Conservation (phyloP, 1,140 invertebrate genomes). For the Hylaeus volcanicus region DNA sequence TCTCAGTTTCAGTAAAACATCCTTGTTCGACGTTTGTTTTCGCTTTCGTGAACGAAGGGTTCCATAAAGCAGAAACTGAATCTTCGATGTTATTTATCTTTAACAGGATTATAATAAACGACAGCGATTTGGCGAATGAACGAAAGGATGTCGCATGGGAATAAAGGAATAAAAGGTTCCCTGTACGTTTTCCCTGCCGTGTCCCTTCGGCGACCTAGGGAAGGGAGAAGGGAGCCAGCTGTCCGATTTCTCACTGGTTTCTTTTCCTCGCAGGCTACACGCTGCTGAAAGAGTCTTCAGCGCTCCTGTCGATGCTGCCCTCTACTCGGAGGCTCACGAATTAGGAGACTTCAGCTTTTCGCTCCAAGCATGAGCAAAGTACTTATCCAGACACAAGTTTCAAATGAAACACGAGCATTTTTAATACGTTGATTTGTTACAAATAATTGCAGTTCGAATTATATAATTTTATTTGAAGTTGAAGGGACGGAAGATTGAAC, state of each 20-base stretch:
- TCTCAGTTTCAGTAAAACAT: not conserved
- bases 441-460: too few relatives aligned
- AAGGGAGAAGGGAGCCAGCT: slow-evolving; percentile 47
- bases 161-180: slow-evolving; percentile 26
- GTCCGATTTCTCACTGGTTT: slow-evolving; percentile 47
- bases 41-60: too few relatives aligned
- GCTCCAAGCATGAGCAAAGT: not conserved
- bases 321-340: slow-evolving; percentile 29
- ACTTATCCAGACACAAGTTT: too few relatives aligned
- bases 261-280: not conserved
- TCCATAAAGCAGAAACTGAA: not conserved
- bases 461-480: too few relatives aligned
- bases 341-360: not conserved
- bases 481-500: too few relatives aligned
- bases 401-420: too few relatives aligned
- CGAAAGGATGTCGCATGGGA: slow-evolving; percentile 19
- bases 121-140: not conserved
- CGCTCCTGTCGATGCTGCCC: slow-evolving; percentile 62
- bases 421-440: too few relatives aligned
- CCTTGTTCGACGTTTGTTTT: not conserved
- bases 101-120: slow-evolving; percentile 10
- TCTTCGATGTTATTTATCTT: not conserved
- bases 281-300: slow-evolving; percentile 2
- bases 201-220: slow-evolving; percentile 7
- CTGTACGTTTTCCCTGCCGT: slow-evolving; percentile 5